Evolutionary conservation across 2,113 vertebrate species (phyloP).

Genomic region (Actenoides hombroni): DNA sequence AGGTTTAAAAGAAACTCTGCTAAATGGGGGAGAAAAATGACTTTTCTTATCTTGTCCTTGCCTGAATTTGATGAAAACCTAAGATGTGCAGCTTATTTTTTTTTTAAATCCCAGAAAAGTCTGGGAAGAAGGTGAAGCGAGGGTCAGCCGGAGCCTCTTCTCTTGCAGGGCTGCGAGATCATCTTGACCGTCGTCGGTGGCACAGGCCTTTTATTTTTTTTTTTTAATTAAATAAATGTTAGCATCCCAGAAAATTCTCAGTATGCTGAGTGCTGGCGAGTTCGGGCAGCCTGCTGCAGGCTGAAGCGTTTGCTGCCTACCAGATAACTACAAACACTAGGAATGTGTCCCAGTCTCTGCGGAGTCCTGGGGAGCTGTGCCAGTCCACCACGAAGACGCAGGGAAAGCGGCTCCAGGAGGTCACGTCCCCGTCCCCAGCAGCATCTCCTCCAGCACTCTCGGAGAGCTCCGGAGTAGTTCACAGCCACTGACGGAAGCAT

Average conservation of each 20-base stretch:
- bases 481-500: not conserved
- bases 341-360: not conserved
- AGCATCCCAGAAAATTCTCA: not conserved
- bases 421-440: not conserved
- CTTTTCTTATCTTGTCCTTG: not conserved
- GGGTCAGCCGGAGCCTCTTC: not conserved
- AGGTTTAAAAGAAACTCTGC: not conserved
- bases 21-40: not conserved
- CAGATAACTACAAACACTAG: not conserved
- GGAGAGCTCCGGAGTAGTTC: not conserved
- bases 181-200: not conserved
- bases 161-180: not conserved
- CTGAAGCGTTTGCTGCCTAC: not conserved
- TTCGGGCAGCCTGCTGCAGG: not conserved
- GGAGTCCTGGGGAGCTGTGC: not conserved
- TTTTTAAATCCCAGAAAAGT: not conserved
- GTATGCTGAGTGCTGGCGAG: not conserved
- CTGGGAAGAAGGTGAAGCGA: not conserved
- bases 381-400: not conserved
- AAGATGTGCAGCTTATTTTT: not conserved
- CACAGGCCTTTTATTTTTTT: not conserved
- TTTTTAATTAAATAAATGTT: not conserved
- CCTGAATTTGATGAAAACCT: not conserved
- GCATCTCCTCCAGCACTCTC: not conserved
- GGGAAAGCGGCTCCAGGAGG: not conserved